phyloP scores from a whole-genome alignment of 1,140 invertebrate species.

The Drosophila teissieri region DNA sequence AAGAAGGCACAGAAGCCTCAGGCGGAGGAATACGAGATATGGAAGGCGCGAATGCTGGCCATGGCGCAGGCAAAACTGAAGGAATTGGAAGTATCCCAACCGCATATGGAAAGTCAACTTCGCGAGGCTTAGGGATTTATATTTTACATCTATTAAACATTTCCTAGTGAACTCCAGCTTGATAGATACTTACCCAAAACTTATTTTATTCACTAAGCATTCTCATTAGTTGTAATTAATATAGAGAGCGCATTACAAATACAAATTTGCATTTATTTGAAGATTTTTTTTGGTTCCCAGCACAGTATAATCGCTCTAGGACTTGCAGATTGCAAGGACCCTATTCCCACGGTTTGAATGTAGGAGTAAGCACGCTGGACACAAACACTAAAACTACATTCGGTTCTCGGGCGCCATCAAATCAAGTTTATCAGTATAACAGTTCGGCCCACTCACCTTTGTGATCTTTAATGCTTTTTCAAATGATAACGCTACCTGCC shows the following conservation, averaged over 20 bases:
- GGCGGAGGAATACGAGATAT: conserved; percentile 76
- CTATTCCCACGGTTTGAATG: too few species aligned
- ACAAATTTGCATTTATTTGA: neutral
- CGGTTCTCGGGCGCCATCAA: too few species aligned
- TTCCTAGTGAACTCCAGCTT: conserved; percentile 24
- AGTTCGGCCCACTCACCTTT: neutral
- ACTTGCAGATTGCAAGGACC: too few species aligned
- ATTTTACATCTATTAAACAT: neutral
- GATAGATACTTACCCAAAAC: neutral
- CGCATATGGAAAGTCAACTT: neutral
- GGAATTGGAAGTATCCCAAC: conserved; percentile 15
- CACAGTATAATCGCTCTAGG: too few species aligned
- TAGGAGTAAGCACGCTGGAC: too few species aligned
- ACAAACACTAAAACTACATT: too few species aligned
- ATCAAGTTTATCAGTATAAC: too few species aligned
- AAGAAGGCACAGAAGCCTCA: conserved; percentile 36
- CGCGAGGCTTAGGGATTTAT: neutral
- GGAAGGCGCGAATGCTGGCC: conserved; percentile 73
- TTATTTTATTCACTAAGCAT: conserved; percentile 14
- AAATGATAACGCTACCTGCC: too few species aligned
- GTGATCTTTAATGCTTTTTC: neutral
- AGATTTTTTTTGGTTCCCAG: too few species aligned
- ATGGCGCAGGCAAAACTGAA: conserved; percentile 60
- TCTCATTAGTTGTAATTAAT: conserved; percentile 15
- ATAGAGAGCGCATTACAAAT: neutral